Percentiles rank a stretch among this genome's conserved stretches.
Evolutionary conservation across 2,888 invertebrate species (phyloP).

Genomic region (Thera obeliscata): DNA sequence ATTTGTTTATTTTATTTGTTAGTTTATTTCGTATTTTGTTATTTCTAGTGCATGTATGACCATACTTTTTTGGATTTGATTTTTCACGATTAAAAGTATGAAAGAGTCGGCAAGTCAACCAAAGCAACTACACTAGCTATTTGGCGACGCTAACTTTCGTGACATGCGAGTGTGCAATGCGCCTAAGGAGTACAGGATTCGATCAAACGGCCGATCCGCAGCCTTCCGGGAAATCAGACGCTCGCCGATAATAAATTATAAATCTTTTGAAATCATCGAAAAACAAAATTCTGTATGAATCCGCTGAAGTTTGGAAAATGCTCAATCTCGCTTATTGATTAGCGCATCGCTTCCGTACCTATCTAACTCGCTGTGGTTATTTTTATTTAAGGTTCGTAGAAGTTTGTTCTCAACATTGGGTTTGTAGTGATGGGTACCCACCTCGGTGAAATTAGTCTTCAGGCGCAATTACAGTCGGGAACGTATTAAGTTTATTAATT

Average conservation of each 20-base stretch:
- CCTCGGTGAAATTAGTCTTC: background rate
- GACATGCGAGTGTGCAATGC: background rate
- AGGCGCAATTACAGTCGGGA: background rate
- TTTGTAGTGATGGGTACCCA: background rate
- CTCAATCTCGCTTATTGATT: slow-evolving; percentile 34
- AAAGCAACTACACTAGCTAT: no score
- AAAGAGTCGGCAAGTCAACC: no score
- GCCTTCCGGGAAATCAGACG: slow-evolving; percentile 43
- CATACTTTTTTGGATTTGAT: no score
- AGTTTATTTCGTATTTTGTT: no score
- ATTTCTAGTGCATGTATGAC: no score
- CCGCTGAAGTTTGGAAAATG: slow-evolving; percentile 28
- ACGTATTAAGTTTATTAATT: no score
- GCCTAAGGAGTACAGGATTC: slow-evolving; percentile 13
- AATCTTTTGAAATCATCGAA: slow-evolving; percentile 28
- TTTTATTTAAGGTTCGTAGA: slow-evolving; percentile 20
- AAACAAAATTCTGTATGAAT: slow-evolving; percentile 27
- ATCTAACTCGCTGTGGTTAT: slow-evolving; percentile 27
- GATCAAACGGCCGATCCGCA: slow-evolving; percentile 14
- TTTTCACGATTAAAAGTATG: no score
- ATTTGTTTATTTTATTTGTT: no score
- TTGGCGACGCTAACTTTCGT: background rate
- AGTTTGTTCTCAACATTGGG: slow-evolving; percentile 25
- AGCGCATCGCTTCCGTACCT: slow-evolving; percentile 19
- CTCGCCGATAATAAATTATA: slow-evolving; percentile 42